phyloP scores from a whole-genome alignment of 2,888 invertebrate species.

The Romanomermis culicivorax region DNA sequence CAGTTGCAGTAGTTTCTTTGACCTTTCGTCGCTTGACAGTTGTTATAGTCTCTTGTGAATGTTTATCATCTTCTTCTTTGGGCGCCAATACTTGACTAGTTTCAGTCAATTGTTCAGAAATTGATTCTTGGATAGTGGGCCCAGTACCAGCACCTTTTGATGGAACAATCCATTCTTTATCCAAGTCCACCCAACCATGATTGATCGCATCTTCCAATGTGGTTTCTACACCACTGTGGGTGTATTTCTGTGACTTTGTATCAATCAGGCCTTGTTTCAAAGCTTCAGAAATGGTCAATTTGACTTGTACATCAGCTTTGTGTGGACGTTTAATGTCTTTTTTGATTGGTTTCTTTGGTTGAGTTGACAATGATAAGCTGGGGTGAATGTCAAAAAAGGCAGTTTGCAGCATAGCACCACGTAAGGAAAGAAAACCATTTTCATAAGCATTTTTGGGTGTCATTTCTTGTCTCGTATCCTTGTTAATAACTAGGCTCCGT shows the following conservation, averaged over 20 bases:
- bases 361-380: conserved; percentile 34
- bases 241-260: conserved; percentile 28
- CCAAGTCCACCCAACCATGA: conserved; percentile 26
- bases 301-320: conserved; percentile 30
- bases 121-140: conserved; percentile 28
- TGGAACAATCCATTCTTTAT: conserved; percentile 28
- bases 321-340: conserved; percentile 55
- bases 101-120: conserved; percentile 25
- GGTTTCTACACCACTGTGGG: conserved; percentile 38
- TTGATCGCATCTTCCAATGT: conserved; percentile 30
- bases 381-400: conserved; percentile 53
- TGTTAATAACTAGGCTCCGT: conserved; percentile 40
- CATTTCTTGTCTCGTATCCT: conserved; percentile 40
- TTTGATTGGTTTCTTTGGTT: conserved; percentile 65
- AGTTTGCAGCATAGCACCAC: conserved; percentile 62
- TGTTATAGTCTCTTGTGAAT: conserved; percentile 24
- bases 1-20: conserved; percentile 26
- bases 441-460: conserved; percentile 60
- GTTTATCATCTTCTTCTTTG: conserved; percentile 15
- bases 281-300: conserved; percentile 55
- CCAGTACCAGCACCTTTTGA: conserved; percentile 19
- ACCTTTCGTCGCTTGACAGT: conserved; percentile 26
- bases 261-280: conserved; percentile 55
- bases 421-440: conserved; percentile 57
- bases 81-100: conserved; percentile 28